phyloP scores from a whole-genome alignment of 2,113 vertebrate genomes.

The Isurus oxyrinchus region DNA sequence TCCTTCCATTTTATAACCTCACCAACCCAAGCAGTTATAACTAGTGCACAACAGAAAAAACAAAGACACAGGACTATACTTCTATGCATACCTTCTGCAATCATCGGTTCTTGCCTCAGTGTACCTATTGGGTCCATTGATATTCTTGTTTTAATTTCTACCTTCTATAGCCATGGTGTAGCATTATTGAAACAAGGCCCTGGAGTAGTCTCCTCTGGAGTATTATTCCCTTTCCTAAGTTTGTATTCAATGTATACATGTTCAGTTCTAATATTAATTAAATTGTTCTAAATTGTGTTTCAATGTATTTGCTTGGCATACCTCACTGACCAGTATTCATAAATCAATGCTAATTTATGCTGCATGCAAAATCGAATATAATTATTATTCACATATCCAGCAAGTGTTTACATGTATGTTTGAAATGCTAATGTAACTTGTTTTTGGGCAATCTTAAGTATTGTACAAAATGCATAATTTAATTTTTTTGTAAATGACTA shows the following conservation, averaged over 20 bases:
- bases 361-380: conserved; percentile 18
- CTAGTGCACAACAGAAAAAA: not conserved
- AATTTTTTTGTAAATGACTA: not conserved
- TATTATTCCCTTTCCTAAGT: not conserved
- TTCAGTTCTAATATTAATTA: conserved; percentile 8
- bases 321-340: conserved; percentile 26
- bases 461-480: not conserved
- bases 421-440: not conserved
- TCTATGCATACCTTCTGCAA: not conserved
- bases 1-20: too few species aligned
- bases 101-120: not conserved
- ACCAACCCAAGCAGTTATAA: not conserved
- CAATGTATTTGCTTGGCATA: not conserved
- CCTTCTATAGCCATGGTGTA: not conserved
- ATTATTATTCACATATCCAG: conserved; percentile 13
- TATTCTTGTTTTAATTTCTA: not conserved
- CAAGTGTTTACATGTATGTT: not conserved
- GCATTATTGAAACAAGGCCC: not conserved
- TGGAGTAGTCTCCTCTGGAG: not conserved
- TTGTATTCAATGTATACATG: not conserved
- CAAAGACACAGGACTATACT: not conserved
- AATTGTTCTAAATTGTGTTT: not conserved
- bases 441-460: not conserved
- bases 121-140: not conserved
- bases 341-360: conserved; percentile 28